These are phyloP conservation scores for Tragelaphus scriptus DNA, from an alignment of 2,113 vertebrate genomes.

Conservation along the genomic window DNA sequence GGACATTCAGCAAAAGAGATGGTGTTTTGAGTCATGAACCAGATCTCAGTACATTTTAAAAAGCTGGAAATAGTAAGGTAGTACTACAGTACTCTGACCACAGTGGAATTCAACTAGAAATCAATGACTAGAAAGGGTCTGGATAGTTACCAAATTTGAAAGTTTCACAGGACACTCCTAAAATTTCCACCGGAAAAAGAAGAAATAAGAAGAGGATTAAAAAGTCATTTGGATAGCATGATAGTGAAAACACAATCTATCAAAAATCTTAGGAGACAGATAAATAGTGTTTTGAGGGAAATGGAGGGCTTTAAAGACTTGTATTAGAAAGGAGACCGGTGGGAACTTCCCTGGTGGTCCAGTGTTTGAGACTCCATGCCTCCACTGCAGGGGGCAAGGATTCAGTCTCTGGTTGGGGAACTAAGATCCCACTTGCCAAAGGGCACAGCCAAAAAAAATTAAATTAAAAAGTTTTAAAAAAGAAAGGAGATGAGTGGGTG, in stretches of 20 bases:
- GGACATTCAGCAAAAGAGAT: background rate
- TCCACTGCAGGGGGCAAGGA: background rate
- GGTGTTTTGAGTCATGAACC: background rate
- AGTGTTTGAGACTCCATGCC: background rate
- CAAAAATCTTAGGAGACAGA: background rate
- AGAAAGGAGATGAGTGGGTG: background rate
- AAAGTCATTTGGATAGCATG: background rate
- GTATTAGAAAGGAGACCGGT: background rate
- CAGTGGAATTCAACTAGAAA: background rate
- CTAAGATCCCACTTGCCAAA: background rate
- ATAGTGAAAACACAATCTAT: background rate
- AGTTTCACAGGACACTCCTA: slow-evolving; percentile 6
- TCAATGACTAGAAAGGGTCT: background rate
- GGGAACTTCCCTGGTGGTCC: background rate
- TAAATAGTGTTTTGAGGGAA: background rate
- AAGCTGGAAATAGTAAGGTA: background rate
- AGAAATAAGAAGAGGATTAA: background rate
- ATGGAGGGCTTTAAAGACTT: background rate
- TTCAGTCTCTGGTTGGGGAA: background rate
- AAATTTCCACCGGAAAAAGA: background rate
- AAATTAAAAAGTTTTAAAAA: background rate
- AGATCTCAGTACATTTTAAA: background rate
- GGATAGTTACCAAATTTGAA: background rate
- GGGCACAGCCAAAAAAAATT: background rate
- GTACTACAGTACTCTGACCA: background rate